These are phyloP conservation scores for Rana temporaria DNA, from an alignment of 2,113 vertebrate species.

Conservation along the genomic window DNA sequence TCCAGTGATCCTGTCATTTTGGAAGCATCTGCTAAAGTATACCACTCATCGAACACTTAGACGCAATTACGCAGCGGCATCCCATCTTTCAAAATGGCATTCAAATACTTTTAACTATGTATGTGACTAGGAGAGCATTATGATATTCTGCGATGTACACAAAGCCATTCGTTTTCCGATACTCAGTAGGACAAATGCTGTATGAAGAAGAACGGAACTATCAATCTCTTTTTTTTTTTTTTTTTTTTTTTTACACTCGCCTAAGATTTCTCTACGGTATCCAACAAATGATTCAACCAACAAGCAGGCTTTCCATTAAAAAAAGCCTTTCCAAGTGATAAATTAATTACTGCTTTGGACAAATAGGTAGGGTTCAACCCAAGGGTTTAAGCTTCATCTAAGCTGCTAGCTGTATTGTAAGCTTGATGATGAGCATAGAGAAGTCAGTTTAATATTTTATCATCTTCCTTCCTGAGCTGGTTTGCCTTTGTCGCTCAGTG, in stretches of 20 bases:
- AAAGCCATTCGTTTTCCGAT: slow-evolving; percentile 36
- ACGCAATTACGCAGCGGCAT: not conserved
- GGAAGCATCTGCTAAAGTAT: not conserved
- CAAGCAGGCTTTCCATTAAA: slow-evolving; percentile 40
- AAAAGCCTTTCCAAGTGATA: slow-evolving; percentile 40
- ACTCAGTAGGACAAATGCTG: slow-evolving; percentile 40
- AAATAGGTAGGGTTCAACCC: slow-evolving; percentile 12
- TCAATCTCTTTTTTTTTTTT: slow-evolving; percentile 52
- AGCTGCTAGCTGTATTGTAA: slow-evolving; percentile 46
- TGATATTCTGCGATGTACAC: slow-evolving; percentile 16
- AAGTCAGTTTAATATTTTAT: slow-evolving; percentile 48
- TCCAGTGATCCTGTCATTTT: not conserved
- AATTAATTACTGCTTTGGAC: slow-evolving; percentile 48
- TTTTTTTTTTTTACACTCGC: slow-evolving; percentile 6
- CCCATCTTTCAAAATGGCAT: slow-evolving; percentile 2
- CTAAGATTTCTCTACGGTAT: slow-evolving; percentile 53
- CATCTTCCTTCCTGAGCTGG: slow-evolving; percentile 4
- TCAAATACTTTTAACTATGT: not conserved
- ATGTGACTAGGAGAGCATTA: not conserved
- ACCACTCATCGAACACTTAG: not conserved
- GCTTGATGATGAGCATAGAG: slow-evolving; percentile 28
- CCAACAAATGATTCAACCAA: slow-evolving; percentile 45
- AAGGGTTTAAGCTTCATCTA: slow-evolving; percentile 24
- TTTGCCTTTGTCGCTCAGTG: slow-evolving; percentile 31
- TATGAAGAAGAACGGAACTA: slow-evolving; percentile 31